Base-by-base conservation (phyloP, 1,140 invertebrate species). In the Homalodisca vitripennis region DNA sequence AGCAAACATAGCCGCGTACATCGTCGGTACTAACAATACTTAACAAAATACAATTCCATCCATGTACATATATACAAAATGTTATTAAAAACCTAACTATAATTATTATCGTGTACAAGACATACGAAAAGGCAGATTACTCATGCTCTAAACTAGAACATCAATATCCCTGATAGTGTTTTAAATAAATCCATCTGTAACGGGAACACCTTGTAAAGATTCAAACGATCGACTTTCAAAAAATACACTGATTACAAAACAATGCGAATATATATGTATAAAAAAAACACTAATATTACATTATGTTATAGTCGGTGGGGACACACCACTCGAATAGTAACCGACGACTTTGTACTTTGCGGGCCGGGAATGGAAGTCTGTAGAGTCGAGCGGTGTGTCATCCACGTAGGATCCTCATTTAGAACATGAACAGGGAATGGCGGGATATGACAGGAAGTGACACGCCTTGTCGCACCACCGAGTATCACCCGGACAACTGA, bases 31-130 rank as follows among this genome's bases (percentile, higher is more conserved):
- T 55, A 55, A 22, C 10, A 55, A 20, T 17, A n/a, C n/a, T 32
- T 64, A 64, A 31, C 62, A 64, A 55, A 55, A 26, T 20, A 20
- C 6, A 12, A 62, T 6, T 22, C 20, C 30, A 60, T 60, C 24
- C 55, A 24, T 60, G n/a, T 64, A 34, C 62, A 64, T 64, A 64
- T 64, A 41, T 64, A 64, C 62, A 64, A 32, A 34, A 34, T 20
- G 2, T 64, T 22, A 3, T 64, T 64, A 34, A 34, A 34, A 64
- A 64, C 30, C 62, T 64, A 64, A 64, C 62, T 64, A 64, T 27
- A 62, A 62, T 60, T 64, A 64, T 64, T 64, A 64, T 64, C 34
- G 31, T 64, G 34, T 46, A 64, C 62, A 27, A 34, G n/a, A 62
- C 24, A 34, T 64, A 64, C 62, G 29, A 60, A 64, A 64, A 64